These are phyloP conservation scores for Phenacoccus solenopsis DNA, from an alignment of 1,140 invertebrate genomes.

Conservation along the genomic window DNA sequence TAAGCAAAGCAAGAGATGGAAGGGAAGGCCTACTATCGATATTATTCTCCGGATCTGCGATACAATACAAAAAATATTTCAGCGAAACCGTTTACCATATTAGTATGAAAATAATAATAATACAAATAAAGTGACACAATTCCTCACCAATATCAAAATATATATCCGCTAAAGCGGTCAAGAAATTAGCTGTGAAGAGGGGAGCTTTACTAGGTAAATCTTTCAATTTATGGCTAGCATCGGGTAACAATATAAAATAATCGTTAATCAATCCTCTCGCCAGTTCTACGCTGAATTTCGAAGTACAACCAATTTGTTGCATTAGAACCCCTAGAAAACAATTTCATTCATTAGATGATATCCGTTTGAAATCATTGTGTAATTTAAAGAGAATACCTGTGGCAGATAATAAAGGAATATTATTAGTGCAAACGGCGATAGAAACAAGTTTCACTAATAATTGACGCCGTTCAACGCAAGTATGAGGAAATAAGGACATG, in stretches of 20 bases:
- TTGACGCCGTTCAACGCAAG: constrained; percentile 48
- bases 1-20: background rate
- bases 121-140: too few species aligned
- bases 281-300: constrained; percentile 39
- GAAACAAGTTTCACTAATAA: constrained; percentile 65
- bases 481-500: constrained; percentile 57
- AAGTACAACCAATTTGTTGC: constrained; percentile 68
- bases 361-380: background rate
- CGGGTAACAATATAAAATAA: constrained; percentile 57
- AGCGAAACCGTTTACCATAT: too few species aligned
- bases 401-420: constrained; percentile 53
- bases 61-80: background rate
- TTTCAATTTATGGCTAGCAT: constrained; percentile 47
- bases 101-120: too few species aligned
- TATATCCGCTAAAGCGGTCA: constrained; percentile 65
- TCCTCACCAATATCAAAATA: constrained; percentile 37
- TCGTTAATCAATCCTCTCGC: constrained; percentile 62
- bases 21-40: background rate
- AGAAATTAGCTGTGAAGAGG: constrained; percentile 65
- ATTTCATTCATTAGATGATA: too few species aligned
- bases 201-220: constrained; percentile 53
- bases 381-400: constrained; percentile 35
- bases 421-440: constrained; percentile 57
- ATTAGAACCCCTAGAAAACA: constrained; percentile 50
- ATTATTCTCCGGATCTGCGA: background rate